Percentiles rank a stretch among this genome's conserved stretches.
Conservation (phyloP, 2,888 invertebrate genomes). For the Trissonchulus latispiculum region DNA sequence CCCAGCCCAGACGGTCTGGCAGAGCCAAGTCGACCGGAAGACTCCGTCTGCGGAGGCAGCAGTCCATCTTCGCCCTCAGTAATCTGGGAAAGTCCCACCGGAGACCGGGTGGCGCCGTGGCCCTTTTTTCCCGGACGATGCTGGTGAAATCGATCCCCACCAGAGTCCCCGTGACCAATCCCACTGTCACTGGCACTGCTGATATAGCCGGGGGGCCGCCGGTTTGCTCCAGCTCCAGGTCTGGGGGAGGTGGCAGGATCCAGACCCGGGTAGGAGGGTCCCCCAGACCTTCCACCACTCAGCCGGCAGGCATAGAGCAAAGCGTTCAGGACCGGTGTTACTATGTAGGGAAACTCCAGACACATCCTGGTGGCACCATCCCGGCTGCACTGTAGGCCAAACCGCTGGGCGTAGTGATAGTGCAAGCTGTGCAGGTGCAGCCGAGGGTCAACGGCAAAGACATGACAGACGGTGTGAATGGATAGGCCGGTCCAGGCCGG, state of each 20-base stretch:
- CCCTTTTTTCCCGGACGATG: too few species aligned
- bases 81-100: too few species aligned
- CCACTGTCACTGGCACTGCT: slow-evolving; percentile 91
- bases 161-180: too few species aligned
- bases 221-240: too few species aligned
- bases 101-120: too few species aligned
- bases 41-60: too few species aligned
- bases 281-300: slow-evolving; percentile 24
- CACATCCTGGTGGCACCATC: slow-evolving; percentile 53
- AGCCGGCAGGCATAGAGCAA: slow-evolving; percentile 53
- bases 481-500: slow-evolving; percentile 46
- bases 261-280: too few species aligned
- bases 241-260: slow-evolving; percentile 42
- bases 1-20: too few species aligned
- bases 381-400: slow-evolving; percentile 53
- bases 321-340: slow-evolving; percentile 56
- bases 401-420: slow-evolving; percentile 64
- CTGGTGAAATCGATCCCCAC: too few species aligned
- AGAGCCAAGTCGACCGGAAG: too few species aligned
- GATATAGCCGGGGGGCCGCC: slow-evolving; percentile 52
- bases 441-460: slow-evolving; percentile 82
- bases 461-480: slow-evolving; percentile 58
- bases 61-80: too few species aligned
- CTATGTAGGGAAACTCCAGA: slow-evolving; percentile 77
- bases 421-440: slow-evolving; percentile 71